phyloP scores from a whole-genome alignment of 2,888 invertebrate genomes.

The Leucophenga maculata region DNA sequence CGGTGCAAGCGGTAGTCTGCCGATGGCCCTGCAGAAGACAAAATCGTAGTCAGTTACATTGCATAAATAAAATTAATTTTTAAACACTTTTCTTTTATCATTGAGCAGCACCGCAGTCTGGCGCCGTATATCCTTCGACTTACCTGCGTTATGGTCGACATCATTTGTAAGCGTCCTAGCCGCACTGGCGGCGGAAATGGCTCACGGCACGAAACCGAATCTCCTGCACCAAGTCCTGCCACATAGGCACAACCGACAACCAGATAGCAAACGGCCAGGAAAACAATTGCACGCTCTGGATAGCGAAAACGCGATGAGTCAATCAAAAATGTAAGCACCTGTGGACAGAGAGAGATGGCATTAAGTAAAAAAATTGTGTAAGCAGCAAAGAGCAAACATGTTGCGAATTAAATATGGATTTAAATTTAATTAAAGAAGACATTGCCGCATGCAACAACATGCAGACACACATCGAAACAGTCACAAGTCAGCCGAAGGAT shows the following conservation, averaged over 20 bases:
- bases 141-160: constrained; percentile 90
- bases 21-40: constrained; percentile 69
- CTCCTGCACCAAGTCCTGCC: constrained; percentile 86
- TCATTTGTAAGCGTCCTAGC: constrained; percentile 81
- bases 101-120: background rate
- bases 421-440: constrained; percentile 52
- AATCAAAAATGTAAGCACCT: constrained; percentile 91
- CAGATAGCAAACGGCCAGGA: constrained; percentile 95
- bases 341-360: constrained; percentile 34
- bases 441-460: too few relatives aligned
- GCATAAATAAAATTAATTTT: constrained; percentile 21
- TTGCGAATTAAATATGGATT: constrained; percentile 51
- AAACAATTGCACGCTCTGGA: constrained; percentile 98
- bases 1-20: constrained; percentile 81
- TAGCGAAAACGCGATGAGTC: constrained; percentile 96
- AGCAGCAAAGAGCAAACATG: too few relatives aligned
- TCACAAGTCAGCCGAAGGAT: background rate
- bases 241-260: constrained; percentile 95
- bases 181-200: constrained; percentile 83
- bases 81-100: constrained; percentile 29
- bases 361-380: constrained; percentile 12
- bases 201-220: constrained; percentile 87
- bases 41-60: constrained; percentile 39
- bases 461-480: too few relatives aligned
- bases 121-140: constrained; percentile 59